Conservation (phyloP, 2,113 vertebrate genomes). For the Acrocephalus kingi region DNA sequence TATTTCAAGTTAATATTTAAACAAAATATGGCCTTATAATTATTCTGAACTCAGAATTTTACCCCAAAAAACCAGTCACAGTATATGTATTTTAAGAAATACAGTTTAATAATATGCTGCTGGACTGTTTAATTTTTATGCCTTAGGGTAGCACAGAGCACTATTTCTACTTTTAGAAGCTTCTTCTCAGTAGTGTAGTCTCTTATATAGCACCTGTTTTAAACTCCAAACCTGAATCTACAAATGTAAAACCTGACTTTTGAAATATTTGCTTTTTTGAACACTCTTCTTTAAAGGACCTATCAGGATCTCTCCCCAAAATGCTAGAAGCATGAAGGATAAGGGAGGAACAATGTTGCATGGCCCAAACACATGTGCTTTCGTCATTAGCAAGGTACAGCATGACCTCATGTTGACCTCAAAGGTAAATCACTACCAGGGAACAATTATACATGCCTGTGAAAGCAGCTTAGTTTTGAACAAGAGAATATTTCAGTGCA, state of each 20-base stretch:
- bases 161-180: not conserved
- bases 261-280: constrained; percentile 72
- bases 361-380: constrained; percentile 69
- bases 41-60: not conserved
- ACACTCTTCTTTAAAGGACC: constrained; percentile 72
- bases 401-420: constrained; percentile 70
- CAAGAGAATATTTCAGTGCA: constrained; percentile 35
- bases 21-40: not conserved
- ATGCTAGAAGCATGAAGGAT: constrained; percentile 70
- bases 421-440: constrained; percentile 63
- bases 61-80: constrained; percentile 9
- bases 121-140: constrained; percentile 48
- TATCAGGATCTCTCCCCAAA: constrained; percentile 66
- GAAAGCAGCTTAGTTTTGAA: constrained; percentile 54
- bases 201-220: constrained; percentile 51
- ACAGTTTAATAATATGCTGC: constrained; percentile 40
- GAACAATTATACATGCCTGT: constrained; percentile 53
- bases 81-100: constrained; percentile 45
- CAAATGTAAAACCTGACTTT: constrained; percentile 69
- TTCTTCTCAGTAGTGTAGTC: constrained; percentile 37
- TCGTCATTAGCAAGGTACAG: constrained; percentile 71
- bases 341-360: constrained; percentile 70
- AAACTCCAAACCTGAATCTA: constrained; percentile 59
- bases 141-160: constrained; percentile 7
- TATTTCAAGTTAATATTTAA: constrained; percentile 13